Percentiles rank a stretch among this genome's conserved stretches.
These are phyloP conservation scores for Sturnus vulgaris DNA, from an alignment of 2,113 vertebrate species.

Conservation along the genomic window DNA sequence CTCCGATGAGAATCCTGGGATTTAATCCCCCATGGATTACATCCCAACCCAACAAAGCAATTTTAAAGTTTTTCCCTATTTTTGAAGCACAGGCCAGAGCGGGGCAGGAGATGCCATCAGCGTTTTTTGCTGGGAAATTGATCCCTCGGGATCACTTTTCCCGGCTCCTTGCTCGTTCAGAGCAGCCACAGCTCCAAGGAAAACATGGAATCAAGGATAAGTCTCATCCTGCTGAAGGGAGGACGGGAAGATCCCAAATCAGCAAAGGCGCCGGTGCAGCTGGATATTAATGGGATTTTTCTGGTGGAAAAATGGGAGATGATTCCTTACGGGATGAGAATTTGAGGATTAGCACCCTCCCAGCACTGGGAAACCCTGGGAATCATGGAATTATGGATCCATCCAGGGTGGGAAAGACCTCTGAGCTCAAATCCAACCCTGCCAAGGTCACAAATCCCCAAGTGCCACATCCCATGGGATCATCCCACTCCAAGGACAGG, in stretches of 20 bases:
- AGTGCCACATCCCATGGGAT: background rate
- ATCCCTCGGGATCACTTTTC: background rate
- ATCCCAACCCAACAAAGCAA: background rate
- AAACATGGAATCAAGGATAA: background rate
- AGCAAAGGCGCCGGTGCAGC: background rate
- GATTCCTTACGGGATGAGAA: background rate
- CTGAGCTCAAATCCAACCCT: no score
- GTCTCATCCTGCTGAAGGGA: background rate
- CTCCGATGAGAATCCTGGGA: background rate
- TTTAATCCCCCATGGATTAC: background rate
- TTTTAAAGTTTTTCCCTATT: background rate
- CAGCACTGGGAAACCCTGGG: background rate
- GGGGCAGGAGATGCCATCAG: background rate
- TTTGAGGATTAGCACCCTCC: background rate
- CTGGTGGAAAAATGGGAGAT: background rate
- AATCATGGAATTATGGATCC: background rate
- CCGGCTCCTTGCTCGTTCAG: fast-evolving
- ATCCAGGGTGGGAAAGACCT: background rate
- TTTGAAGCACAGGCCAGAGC: background rate
- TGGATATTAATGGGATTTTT: background rate
- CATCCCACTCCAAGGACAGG: fast-evolving
- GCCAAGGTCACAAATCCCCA: background rate
- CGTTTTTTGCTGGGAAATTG: fast-evolving
- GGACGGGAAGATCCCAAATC: fast-evolving
- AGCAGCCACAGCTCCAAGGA: background rate